Evolutionary conservation across 2,113 vertebrate species (phyloP).

Genomic region (Lathamus discolor): DNA sequence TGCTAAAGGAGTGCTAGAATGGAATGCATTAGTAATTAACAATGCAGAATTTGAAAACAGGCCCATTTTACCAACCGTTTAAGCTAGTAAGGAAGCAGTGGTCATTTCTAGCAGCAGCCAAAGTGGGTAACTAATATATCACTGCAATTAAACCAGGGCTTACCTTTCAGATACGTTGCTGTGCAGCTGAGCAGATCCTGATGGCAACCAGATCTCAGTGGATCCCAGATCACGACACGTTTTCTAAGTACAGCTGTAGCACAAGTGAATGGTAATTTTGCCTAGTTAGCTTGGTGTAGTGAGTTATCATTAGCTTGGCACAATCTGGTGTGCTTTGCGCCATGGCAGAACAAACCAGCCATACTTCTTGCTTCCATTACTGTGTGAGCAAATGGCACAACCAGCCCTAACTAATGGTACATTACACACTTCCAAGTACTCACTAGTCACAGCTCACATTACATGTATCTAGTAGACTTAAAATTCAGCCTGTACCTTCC

Average conservation of each 20-base stretch:
- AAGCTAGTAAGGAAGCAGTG: not conserved
- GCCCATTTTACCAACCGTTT: not conserved
- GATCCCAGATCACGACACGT: not conserved
- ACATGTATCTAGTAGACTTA: not conserved
- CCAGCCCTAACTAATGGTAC: not conserved
- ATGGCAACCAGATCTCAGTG: not conserved
- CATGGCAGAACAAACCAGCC: not conserved
- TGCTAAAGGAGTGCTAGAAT: rapidly evolving
- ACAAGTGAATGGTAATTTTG: not conserved
- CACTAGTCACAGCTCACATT: not conserved
- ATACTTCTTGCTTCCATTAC: not conserved
- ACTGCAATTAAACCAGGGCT: not conserved
- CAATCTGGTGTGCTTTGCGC: not conserved
- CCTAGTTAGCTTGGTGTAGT: not conserved
- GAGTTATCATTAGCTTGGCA: not conserved
- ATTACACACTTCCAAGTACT: not conserved
- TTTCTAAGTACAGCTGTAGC: not conserved
- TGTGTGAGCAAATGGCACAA: not conserved
- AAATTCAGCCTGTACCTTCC: not conserved
- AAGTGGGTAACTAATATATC: not conserved
- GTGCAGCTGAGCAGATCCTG: not conserved
- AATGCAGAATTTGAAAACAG: not conserved
- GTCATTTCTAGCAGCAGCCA: not conserved
- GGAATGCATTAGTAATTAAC: not conserved
- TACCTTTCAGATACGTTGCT: not conserved